Base-by-base conservation (phyloP, 2,797 vertebrate species). In the Simalia tracyae region DNA sequence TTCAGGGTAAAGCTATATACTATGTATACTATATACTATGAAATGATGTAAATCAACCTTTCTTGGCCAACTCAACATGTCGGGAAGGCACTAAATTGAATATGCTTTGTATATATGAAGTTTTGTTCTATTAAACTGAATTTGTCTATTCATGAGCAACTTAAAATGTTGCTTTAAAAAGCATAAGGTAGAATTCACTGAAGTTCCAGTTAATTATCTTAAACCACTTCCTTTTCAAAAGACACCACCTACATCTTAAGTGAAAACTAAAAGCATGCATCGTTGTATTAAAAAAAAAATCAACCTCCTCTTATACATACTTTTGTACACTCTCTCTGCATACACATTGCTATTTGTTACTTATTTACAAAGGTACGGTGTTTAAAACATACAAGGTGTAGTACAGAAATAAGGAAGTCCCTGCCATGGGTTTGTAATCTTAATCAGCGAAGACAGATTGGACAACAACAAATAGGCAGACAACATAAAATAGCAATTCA, bases 211-310 rank as follows among this genome's bases (percentile, higher is more conserved):
- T 3, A 92, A 91, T 90, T n/a, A 42, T 91, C 88, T 66, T 1
- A n/a, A 92, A 90, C 24, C 88, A 68, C 60, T 90, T 95, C 88
- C 87, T 61, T 88, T 56, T 89, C 63, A 92, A 95, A 86, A 14
- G 93, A 15, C 17, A 63, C 92, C 63, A 56, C 54, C 1, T 7
- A 66, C 11, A 9, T 56, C 17, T 36, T 88, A 63, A 90, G 28
- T 86, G 76, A 88, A 85, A 15, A n/a, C 11, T 42, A 92, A 11
- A 84, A 84, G 56, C 54, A 90, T 15, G 42, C 12, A 84, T 28
- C 24, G 0, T 3, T 24, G 50, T 6, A 0, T 0, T 22, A 59
- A 42, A 81, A 28, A 81, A 66, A 89, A 91, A 61, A 26, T 15
- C 9, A 81, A 91, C 28, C 91, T 85, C 87, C 81, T 91, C 36